phyloP scores from a whole-genome alignment of 2,888 invertebrate species.

The Frankliniella fusca region DNA sequence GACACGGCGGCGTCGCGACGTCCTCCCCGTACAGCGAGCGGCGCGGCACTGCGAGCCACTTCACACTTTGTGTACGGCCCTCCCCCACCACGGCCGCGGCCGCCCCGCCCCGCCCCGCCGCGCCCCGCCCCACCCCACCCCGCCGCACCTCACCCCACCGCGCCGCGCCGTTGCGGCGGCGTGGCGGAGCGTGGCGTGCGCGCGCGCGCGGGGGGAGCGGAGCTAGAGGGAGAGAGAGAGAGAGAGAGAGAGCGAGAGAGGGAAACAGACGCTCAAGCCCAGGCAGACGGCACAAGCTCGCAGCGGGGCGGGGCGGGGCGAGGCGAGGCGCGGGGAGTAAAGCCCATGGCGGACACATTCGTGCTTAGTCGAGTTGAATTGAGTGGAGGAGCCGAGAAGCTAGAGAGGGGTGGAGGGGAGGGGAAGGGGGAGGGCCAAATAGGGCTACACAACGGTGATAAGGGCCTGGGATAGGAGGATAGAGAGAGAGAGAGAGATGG shows the following conservation, averaged over 20 bases:
- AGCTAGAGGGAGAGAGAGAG: neutral
- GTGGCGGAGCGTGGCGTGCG: neutral
- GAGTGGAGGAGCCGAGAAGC: conserved; percentile 21
- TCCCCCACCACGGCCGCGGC: neutral
- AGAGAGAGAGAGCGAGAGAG: neutral
- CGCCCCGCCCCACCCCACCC: neutral
- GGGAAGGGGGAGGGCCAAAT: neutral
- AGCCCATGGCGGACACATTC: conserved; percentile 1
- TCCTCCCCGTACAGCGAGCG: neutral
- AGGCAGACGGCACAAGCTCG: conserved; percentile 8
- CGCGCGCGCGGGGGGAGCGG: neutral
- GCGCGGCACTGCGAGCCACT: conserved; percentile 8
- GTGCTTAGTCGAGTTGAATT: conserved; percentile 22
- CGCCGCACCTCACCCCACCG: neutral
- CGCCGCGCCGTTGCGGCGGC: neutral
- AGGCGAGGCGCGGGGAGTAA: too few relatives aligned
- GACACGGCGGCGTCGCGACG: neutral
- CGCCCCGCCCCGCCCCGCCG: neutral
- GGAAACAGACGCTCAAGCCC: neutral
- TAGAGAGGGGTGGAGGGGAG: neutral
- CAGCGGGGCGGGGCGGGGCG: too few relatives aligned
- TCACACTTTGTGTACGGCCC: conserved; percentile 21
- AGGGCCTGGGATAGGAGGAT: neutral
- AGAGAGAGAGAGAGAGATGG: too few relatives aligned
- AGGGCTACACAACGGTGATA: neutral